Evolutionary conservation across 2,113 vertebrate genomes (phyloP).

Genomic region (Siniperca knerii): DNA sequence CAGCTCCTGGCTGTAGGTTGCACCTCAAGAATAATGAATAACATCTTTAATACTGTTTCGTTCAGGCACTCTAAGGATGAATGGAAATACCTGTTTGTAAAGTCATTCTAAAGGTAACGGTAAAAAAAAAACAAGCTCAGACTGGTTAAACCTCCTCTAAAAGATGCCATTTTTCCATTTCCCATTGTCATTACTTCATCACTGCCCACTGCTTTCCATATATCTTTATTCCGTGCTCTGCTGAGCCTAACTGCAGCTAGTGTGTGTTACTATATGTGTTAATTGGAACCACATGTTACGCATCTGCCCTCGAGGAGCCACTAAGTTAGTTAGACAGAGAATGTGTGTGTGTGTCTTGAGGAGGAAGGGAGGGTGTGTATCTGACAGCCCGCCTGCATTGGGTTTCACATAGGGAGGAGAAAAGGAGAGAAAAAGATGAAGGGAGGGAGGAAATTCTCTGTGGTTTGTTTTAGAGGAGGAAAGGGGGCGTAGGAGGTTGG

Average conservation of each 20-base stretch:
- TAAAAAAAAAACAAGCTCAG: constrained; percentile 8
- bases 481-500: constrained; percentile 25
- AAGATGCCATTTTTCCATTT: neutral
- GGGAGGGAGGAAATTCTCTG: neutral
- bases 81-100: constrained; percentile 28
- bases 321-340: constrained; percentile 15
- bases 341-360: constrained; percentile 23
- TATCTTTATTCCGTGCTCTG: constrained; percentile 23
- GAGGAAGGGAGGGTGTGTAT: neutral
- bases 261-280: constrained; percentile 37
- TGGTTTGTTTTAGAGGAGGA: constrained; percentile 42
- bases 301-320: constrained; percentile 27
- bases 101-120: constrained; percentile 22
- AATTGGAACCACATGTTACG: constrained; percentile 57
- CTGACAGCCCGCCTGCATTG: constrained; percentile 18
- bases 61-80: constrained; percentile 39
- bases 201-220: constrained; percentile 8
- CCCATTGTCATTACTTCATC: neutral
- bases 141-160: constrained; percentile 20
- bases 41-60: constrained; percentile 30
- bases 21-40: constrained; percentile 54
- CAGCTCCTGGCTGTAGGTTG: constrained; percentile 50
- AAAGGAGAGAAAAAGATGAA: constrained; percentile 11
- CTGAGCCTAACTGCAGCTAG: constrained; percentile 11
- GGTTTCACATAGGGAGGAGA: constrained; percentile 26